Base-by-base conservation (phyloP, 2,113 vertebrate species). In the Redunca redunca region DNA sequence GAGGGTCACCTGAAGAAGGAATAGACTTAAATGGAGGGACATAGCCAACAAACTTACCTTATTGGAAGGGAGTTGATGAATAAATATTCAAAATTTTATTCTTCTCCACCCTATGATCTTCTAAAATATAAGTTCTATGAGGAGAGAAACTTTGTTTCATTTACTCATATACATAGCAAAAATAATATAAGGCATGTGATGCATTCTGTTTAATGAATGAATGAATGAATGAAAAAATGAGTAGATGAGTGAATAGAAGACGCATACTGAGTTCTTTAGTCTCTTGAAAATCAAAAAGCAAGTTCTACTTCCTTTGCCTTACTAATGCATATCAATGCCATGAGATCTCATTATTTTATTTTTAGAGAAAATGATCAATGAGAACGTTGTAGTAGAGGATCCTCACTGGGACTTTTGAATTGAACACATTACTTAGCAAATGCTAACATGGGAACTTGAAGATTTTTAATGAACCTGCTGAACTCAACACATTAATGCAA, bases 351-450 rank as follows among this genome's bases (percentile, higher is more conserved):
- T 97, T 97, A 95, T 96, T 96, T 96, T 92, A 88, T 78, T 96
- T 98, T 96, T 96, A 97, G 94, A 88, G 62, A 86, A 94, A 43
- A 77, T 28, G 46, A 58, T 91, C 91, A 89, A n/a, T 97, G 55
- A 86, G 67, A 95, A 74, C 21, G 52, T 60, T 95, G 82, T 90
- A 53, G 53, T 28, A 84, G 67, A 95, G 28, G 55, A 53, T 74
- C 84, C 93, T 96, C 93, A 15, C 0, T 91, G 96, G 95, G 71
- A 97, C 43, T 81, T 96, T 93, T 64, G 52, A 93, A 80, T 93
- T 91, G 91, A 93, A 81, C 80, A 95, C 26, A 57, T 89, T 96
- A 87, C 83, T 97, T 97, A 97, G 50, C 85, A 91, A 97, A 97
- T 86, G 88, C 67, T 96, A 97, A 97, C 83, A n/a, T 0, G 19